Percentiles rank a stretch among this genome's conserved stretches.
Conservation (phyloP, 1,140 invertebrate genomes). For the Cheumatopsyche charites region DNA sequence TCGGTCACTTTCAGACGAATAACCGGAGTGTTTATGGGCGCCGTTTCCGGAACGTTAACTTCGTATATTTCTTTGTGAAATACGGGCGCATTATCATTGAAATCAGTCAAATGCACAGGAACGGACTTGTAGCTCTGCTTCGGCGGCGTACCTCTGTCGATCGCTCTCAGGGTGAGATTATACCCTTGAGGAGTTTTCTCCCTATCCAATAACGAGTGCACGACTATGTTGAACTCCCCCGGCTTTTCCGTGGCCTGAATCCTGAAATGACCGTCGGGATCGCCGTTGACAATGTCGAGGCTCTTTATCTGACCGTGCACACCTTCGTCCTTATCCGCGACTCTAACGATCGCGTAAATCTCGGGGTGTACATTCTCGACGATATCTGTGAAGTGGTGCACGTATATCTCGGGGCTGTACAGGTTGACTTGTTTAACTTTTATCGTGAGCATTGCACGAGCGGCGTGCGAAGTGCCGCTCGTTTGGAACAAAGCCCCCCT, state of each 20-base stretch:
- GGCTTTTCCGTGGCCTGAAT: conserved; percentile 63
- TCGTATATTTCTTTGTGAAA: conserved; percentile 85
- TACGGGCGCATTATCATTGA: conserved; percentile 80
- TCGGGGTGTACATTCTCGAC: conserved; percentile 78
- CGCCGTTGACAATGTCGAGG: conserved; percentile 80
- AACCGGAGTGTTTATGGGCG: conserved; percentile 81
- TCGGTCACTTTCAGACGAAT: conserved; percentile 81
- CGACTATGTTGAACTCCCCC: conserved; percentile 73
- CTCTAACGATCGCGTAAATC: conserved; percentile 83
- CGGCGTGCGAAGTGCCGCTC: conserved; percentile 41
- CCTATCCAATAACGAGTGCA: conserved; percentile 72
- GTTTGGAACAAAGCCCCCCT: conserved; percentile 65
- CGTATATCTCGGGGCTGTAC: conserved; percentile 77
- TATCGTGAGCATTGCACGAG: conserved; percentile 42
- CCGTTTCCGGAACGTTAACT: conserved; percentile 81
- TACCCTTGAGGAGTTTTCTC: conserved; percentile 74
- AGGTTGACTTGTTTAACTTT: conserved; percentile 73
- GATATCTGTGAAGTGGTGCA: conserved; percentile 75
- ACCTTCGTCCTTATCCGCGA: conserved; percentile 78
- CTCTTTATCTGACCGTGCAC: conserved; percentile 77
- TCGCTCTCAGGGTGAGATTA: conserved; percentile 79
- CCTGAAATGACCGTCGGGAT: conserved; percentile 79
- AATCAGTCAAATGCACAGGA: conserved; percentile 72
- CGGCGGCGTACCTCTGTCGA: conserved; percentile 77
- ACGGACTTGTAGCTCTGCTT: conserved; percentile 72